Evolutionary conservation across 2,888 invertebrate genomes (phyloP), one percentile per base, ranked within the genome.

Genomic region (Carterocephalus palaemon): DNA sequence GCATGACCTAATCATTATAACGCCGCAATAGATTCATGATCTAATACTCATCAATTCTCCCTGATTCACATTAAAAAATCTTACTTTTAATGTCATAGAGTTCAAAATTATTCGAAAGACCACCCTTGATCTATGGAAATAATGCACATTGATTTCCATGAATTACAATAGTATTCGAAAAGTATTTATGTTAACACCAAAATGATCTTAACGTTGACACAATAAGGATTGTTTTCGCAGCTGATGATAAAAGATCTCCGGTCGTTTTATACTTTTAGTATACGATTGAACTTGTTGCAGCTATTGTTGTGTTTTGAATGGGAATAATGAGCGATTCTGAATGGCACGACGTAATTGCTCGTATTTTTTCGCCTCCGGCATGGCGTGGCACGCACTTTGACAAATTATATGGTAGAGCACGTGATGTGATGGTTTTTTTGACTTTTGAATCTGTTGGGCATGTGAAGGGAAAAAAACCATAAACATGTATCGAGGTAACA

Each of bases 131-230:
- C 51, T 52, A 49, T 49, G 54, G 19, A 49, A 59, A 57, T 57
- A 67, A 65, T 60, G 62, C 56, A 60, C 51, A 52, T 49, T 45
- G 47, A 53, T 53, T 54, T 54, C 39, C 53, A 53, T 53, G 24
- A 28, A 49, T 46, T 47, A 45, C 32, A 40, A 50, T 46, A 39
- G 39, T 12, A 20, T 34, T 34, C 40, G 39, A 34, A 36, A 42
- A 32, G 33, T 41, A 17, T 7, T 12, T 10, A 6, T 15, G 6
- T 4, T 12, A 8, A 36, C 9, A 3, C n/a, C 3, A 46, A 43
- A 45, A 12, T 33, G 12, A 4, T 12, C 40, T 43, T 56, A 53
- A 42, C 15, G 1, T 0, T 1, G 1, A 13, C 5, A 0, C 0
- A 0, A 4, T 40, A 47, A 20, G 28, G 45, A 8, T 9, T 1